These are phyloP conservation scores for Dasypolia templi DNA, from an alignment of 2,888 invertebrate genomes.

Conservation along the genomic window DNA sequence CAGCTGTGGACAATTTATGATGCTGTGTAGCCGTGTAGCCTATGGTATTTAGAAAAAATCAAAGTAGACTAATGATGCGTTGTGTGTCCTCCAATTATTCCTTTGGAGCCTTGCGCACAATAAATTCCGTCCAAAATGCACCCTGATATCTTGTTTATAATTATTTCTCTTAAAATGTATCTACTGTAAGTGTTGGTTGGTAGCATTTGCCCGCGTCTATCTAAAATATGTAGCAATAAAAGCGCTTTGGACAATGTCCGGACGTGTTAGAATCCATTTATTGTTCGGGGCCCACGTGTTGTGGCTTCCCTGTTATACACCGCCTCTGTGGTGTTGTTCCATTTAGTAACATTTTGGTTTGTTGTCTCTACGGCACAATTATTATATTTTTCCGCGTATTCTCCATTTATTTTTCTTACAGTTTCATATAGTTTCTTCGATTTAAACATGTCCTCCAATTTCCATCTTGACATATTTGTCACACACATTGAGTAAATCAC, in stretches of 20 bases:
- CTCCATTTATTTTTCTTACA: not conserved
- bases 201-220: slow-evolving; percentile 72
- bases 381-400: slow-evolving; percentile 7
- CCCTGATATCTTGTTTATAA: slow-evolving; percentile 1
- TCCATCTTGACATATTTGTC: slow-evolving; percentile 62
- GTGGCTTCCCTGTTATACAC: slow-evolving; percentile 76
- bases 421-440: not conserved
- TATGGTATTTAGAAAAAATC: not conserved
- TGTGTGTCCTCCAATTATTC: not conserved
- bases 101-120: not conserved
- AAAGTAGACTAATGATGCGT: not conserved
- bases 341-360: slow-evolving; percentile 79
- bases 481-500: slow-evolving; percentile 82
- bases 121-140: not conserved
- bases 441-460: slow-evolving; percentile 1
- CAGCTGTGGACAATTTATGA: not conserved
- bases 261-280: slow-evolving; percentile 86
- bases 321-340: slow-evolving; percentile 76
- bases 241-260: slow-evolving; percentile 82
- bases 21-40: no score
- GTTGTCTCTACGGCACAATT: slow-evolving; percentile 59
- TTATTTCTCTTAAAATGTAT: slow-evolving; percentile 1
- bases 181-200: slow-evolving; percentile 48
- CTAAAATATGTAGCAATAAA: slow-evolving; percentile 88
- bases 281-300: slow-evolving; percentile 81